phyloP scores from a whole-genome alignment of 2,888 invertebrate species.

The Pharmacophagus antenor region DNA sequence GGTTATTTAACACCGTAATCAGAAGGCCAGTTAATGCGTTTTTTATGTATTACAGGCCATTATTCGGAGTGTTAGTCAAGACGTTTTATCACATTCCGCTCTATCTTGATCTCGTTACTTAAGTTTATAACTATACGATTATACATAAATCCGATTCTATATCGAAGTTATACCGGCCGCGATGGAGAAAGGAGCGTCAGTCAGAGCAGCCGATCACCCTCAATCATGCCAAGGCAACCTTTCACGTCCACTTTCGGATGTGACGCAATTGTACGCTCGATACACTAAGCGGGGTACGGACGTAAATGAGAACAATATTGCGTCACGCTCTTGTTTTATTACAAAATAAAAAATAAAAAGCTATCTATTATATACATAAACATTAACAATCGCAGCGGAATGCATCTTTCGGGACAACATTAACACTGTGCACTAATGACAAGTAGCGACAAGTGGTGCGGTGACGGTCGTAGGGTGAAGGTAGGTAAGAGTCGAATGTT shows the following conservation, averaged over 20 bases:
- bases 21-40: not conserved
- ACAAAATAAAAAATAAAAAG: slow-evolving; percentile 70
- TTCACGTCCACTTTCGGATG: slow-evolving; percentile 72
- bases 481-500: slow-evolving; percentile 47
- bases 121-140: slow-evolving; percentile 50
- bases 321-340: slow-evolving; percentile 71
- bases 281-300: slow-evolving; percentile 31
- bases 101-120: slow-evolving; percentile 42
- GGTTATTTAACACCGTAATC: too few species aligned
- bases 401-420: slow-evolving; percentile 67
- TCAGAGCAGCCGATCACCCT: slow-evolving; percentile 47
- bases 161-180: slow-evolving; percentile 47
- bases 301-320: slow-evolving; percentile 55
- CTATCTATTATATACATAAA: slow-evolving; percentile 74
- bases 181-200: slow-evolving; percentile 57
- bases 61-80: not conserved
- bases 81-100: slow-evolving; percentile 26
- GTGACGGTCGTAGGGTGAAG: slow-evolving; percentile 9
- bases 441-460: slow-evolving; percentile 65
- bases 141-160: slow-evolving; percentile 56
- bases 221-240: slow-evolving; percentile 55
- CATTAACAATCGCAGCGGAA: slow-evolving; percentile 75
- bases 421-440: slow-evolving; percentile 79
- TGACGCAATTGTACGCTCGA: slow-evolving; percentile 54
- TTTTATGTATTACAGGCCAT: not conserved